Percentiles rank a stretch among this genome's conserved stretches.
These are phyloP conservation scores for Melanotaenia pygmaea DNA, from an alignment of 2,797 vertebrate species.

Conservation along the genomic window DNA sequence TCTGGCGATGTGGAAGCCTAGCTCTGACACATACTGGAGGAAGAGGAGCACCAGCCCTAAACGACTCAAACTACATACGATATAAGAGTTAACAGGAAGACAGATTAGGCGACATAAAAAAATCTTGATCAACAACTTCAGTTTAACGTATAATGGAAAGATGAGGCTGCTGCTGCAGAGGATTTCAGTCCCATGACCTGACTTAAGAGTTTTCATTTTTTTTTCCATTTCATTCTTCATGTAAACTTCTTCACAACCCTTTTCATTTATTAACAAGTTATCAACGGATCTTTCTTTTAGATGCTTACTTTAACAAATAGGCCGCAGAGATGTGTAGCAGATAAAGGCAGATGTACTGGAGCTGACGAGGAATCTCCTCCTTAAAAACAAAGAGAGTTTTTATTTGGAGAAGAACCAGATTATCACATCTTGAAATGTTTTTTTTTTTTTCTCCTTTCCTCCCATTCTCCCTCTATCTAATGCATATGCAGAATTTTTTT, in stretches of 20 bases:
- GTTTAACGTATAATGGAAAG: background rate
- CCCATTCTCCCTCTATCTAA: background rate
- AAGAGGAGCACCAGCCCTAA: constrained; percentile 92
- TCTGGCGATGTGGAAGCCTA: constrained; percentile 92
- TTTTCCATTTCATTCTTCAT: background rate
- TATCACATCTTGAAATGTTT: constrained; percentile 1
- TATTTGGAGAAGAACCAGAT: constrained; percentile 6
- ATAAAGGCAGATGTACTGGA: constrained; percentile 94
- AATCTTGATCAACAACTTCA: background rate
- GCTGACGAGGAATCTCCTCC: constrained; percentile 96
- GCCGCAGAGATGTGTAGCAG: constrained; percentile 92
- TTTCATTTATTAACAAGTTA: background rate
- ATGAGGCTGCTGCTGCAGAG: background rate
- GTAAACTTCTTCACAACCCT: background rate
- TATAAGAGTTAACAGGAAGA: background rate
- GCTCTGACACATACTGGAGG: constrained; percentile 92
- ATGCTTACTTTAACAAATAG: constrained; percentile 95
- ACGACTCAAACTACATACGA: constrained; percentile 86
- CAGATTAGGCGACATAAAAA: background rate
- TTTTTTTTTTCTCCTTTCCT: background rate
- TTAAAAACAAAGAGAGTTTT: constrained; percentile 68
- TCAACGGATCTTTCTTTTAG: background rate
- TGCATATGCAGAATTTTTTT: constrained; percentile 9
- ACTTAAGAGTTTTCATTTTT: background rate
- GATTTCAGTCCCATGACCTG: background rate